phyloP scores from a whole-genome alignment of 53 echinoderm and acorn worm genomes.

The Glandiceps talaboti region DNA sequence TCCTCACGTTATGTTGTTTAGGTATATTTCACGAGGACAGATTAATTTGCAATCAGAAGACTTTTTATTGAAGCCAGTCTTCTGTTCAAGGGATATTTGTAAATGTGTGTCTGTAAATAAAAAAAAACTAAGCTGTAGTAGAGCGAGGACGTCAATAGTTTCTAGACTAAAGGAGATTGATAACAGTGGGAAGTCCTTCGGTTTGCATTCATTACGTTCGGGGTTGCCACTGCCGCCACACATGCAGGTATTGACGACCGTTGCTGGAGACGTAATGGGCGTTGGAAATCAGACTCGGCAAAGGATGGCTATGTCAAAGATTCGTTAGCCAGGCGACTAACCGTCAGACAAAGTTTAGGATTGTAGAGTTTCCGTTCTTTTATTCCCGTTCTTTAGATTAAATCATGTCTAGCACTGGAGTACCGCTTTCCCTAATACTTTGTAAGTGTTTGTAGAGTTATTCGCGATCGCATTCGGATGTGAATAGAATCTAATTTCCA shows the following conservation, averaged over 20 bases:
- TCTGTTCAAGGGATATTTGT: neutral
- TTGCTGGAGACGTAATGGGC: conserved; percentile 14
- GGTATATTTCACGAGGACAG: conserved; percentile 4
- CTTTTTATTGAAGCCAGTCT: conserved; percentile 15
- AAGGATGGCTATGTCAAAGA: conserved; percentile 26
- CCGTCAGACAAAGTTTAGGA: neutral
- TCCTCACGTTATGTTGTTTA: conserved; percentile 7
- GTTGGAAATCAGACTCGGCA: conserved; percentile 16
- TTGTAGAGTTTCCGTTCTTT: neutral
- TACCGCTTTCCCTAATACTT: neutral
- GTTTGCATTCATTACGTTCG: neutral
- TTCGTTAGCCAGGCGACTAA: neutral
- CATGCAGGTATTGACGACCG: conserved; percentile 17
- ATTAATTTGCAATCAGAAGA: conserved; percentile 4
- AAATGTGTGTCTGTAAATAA: neutral
- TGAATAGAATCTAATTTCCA: too few relatives aligned
- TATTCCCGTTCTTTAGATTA: neutral
- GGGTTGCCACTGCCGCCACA: conserved; percentile 2
- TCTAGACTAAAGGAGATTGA: neutral
- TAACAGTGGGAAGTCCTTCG: neutral
- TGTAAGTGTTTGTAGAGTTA: neutral
- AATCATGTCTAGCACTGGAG: neutral
- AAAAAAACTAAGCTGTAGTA: neutral
- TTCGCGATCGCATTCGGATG: too few relatives aligned
- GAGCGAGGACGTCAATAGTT: neutral